phyloP scores from a whole-genome alignment of 2,888 invertebrate species.

The Xestia rhomboidea region DNA sequence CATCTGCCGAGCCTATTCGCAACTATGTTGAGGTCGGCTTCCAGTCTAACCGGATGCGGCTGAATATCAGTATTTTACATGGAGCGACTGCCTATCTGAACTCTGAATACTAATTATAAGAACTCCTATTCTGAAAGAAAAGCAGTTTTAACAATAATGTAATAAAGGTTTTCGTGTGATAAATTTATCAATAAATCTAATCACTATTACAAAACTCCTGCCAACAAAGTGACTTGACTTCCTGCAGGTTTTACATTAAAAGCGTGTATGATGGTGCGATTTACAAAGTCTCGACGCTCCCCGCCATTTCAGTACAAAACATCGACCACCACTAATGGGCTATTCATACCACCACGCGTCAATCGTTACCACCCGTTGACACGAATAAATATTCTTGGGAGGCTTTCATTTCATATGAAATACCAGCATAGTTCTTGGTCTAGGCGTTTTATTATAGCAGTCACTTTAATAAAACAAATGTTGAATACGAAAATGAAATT shows the following conservation, averaged over 20 bases:
- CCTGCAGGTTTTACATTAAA: conserved; percentile 20
- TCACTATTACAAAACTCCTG: conserved; percentile 17
- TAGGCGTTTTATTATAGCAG: conserved; percentile 23
- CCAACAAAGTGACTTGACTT: background rate
- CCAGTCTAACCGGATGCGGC: too few relatives aligned
- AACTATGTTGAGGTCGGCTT: too few relatives aligned
- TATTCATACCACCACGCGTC: conserved; percentile 40
- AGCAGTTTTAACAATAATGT: background rate
- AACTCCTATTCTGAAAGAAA: background rate
- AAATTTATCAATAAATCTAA: conserved; percentile 14
- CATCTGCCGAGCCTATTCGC: too few relatives aligned
- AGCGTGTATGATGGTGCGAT: conserved; percentile 46
- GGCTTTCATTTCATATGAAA: conserved; percentile 35
- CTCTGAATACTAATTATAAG: background rate
- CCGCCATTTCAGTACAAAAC: conserved; percentile 19
- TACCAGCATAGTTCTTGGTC: conserved; percentile 24
- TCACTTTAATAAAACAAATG: conserved; percentile 20
- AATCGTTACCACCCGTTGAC: conserved; percentile 21
- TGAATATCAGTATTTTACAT: too few relatives aligned
- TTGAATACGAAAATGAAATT: conserved; percentile 10
- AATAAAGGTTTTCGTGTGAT: conserved; percentile 28
- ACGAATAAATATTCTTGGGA: conserved; percentile 28
- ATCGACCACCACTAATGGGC: conserved; percentile 37
- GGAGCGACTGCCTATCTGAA: too few relatives aligned
- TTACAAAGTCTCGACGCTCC: conserved; percentile 36